phyloP scores from a whole-genome alignment of 1,140 invertebrate species.

The Ips typographus region DNA sequence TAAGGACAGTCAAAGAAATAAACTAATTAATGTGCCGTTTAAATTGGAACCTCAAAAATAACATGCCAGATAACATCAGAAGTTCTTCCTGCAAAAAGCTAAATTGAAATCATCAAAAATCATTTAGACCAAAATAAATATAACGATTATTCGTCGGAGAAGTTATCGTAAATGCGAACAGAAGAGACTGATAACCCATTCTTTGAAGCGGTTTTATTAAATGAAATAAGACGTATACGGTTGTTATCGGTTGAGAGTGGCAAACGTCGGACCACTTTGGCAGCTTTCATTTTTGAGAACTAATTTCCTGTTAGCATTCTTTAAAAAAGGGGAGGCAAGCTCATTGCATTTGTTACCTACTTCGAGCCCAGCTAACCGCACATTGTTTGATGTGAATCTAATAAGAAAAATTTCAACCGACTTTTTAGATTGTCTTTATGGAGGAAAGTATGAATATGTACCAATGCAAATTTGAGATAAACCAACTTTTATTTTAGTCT shows the following conservation, averaged over 20 bases:
- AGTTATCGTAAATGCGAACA: constrained; percentile 34
- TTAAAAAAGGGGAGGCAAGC: constrained; percentile 50
- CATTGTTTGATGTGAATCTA: constrained; percentile 47
- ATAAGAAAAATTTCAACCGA: constrained; percentile 50
- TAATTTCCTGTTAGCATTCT: constrained; percentile 54
- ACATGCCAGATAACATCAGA: too few relatives aligned
- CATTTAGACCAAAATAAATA: constrained; percentile 32
- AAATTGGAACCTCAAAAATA: too few relatives aligned
- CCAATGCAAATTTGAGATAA: too few relatives aligned
- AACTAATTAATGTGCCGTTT: too few relatives aligned
- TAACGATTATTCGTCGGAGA: constrained; percentile 32
- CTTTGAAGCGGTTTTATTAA: constrained; percentile 45
- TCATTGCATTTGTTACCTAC: constrained; percentile 40
- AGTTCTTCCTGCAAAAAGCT: too few relatives aligned
- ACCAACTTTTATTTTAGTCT: too few relatives aligned
- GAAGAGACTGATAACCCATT: constrained; percentile 45
- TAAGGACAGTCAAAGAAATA: too few relatives aligned
- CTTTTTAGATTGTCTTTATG: constrained; percentile 1
- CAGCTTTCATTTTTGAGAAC: constrained; percentile 53
- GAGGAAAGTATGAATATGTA: too few relatives aligned
- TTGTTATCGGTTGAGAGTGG: constrained; percentile 46
- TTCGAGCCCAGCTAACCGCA: constrained; percentile 44
- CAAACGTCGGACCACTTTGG: constrained; percentile 44
- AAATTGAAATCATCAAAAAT: constrained; percentile 25
- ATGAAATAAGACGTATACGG: constrained; percentile 49